phyloP scores from a whole-genome alignment of 2,797 vertebrate species.

The Rhinophrynus dorsalis region DNA sequence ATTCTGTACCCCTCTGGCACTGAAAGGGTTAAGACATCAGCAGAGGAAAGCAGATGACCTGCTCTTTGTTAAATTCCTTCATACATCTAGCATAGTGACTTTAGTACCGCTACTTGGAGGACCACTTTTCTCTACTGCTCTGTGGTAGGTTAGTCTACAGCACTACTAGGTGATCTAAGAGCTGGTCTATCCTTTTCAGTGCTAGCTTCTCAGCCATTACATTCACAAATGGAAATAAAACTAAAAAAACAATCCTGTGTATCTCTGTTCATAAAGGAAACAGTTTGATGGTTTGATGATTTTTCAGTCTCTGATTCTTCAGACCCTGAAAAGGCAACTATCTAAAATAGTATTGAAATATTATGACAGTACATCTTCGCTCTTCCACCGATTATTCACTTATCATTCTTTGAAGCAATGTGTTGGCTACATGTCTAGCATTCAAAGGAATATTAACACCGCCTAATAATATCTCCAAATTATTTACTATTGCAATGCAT shows the following conservation, averaged over 20 bases:
- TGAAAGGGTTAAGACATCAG: too few species aligned
- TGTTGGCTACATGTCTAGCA: too few species aligned
- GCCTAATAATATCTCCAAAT: too few species aligned
- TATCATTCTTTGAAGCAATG: not conserved
- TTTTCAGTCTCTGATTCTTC: too few species aligned
- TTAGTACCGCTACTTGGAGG: not conserved
- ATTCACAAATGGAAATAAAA: constrained; percentile 8
- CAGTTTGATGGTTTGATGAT: not conserved
- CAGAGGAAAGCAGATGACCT: not conserved
- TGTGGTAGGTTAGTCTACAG: not conserved
- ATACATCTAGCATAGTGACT: not conserved
- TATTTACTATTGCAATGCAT: too few species aligned
- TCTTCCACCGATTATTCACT: not conserved
- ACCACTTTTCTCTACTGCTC: not conserved
- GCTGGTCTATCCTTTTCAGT: not conserved
- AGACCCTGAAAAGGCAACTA: not conserved
- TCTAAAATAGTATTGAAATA: not conserved
- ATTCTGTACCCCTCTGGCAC: too few species aligned
- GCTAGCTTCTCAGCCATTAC: not conserved
- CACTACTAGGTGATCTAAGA: not conserved
- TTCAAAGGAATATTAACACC: too few species aligned
- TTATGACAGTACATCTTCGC: not conserved
- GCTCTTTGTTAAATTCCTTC: constrained; percentile 11
- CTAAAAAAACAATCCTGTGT: too few species aligned
- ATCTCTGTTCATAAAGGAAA: too few species aligned